Percentiles rank a stretch among this genome's conserved stretches.
Evolutionary conservation across 2,113 vertebrate species (phyloP).

Genomic region (Fregetta grallaria): DNA sequence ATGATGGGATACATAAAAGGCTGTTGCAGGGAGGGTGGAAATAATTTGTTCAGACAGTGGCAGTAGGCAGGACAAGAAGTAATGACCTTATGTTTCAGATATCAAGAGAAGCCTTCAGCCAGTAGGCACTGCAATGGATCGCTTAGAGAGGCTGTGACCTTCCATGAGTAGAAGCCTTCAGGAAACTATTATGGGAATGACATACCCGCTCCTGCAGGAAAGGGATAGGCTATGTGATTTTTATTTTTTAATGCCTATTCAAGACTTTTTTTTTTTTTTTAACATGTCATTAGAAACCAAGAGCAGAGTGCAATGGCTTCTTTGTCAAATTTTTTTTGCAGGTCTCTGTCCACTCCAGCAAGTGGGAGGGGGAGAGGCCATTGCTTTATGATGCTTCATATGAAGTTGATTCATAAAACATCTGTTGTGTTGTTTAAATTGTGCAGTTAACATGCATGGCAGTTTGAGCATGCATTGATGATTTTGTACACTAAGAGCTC

Average conservation of each 20-base stretch:
- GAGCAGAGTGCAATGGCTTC: neutral
- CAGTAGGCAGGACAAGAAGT: neutral
- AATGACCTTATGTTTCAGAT: neutral
- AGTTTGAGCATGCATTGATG: constrained; percentile 31
- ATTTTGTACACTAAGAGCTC: constrained; percentile 32
- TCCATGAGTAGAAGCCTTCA: neutral
- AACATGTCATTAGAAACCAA: neutral
- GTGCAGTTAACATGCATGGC: constrained; percentile 33
- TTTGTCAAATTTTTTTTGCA: neutral
- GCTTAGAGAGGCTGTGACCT: neutral
- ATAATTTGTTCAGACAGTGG: neutral
- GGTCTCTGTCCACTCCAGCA: neutral
- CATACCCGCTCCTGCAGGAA: too few species aligned
- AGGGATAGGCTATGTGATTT: neutral
- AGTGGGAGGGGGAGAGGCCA: neutral
- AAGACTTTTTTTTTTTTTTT: neutral
- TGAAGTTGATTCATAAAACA: neutral
- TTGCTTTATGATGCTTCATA: neutral
- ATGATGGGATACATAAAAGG: neutral
- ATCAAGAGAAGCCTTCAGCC: neutral
- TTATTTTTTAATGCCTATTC: neutral
- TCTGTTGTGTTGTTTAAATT: constrained; percentile 26
- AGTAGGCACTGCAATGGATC: neutral
- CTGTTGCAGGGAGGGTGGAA: neutral
- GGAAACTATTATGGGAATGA: neutral